A percentile compares a stretch with the other conserved stretches of the same genome.
Evolutionary conservation across 2,113 vertebrate genomes (phyloP).

Genomic region (Phalacrocorax brasilianus): DNA sequence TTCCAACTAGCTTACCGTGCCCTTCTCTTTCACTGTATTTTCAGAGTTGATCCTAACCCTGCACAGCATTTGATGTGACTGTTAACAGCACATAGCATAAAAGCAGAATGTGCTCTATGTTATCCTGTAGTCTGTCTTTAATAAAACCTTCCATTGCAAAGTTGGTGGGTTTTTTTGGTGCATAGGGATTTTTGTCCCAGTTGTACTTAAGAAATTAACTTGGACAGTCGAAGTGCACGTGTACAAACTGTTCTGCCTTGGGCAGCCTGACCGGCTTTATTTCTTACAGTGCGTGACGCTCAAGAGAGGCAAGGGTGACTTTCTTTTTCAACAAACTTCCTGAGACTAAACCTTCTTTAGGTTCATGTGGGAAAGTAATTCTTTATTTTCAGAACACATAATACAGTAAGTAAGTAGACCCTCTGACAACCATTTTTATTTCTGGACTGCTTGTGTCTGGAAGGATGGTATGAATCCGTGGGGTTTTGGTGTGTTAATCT

Average conservation of each 20-base stretch:
- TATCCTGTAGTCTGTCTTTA: background rate
- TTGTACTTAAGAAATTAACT: background rate
- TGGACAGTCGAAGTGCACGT: background rate
- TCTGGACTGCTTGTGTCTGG: background rate
- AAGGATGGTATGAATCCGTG: background rate
- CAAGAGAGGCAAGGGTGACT: background rate
- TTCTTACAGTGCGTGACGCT: background rate
- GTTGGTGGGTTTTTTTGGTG: background rate
- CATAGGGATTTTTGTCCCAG: background rate
- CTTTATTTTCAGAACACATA: background rate
- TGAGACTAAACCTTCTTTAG: background rate
- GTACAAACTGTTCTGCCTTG: background rate
- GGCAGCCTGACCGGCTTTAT: background rate
- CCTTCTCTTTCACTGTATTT: background rate
- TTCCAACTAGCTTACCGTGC: background rate
- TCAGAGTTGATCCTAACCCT: background rate
- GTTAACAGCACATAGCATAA: background rate
- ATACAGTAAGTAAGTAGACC: background rate
- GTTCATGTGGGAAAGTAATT: background rate
- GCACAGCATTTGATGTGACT: background rate
- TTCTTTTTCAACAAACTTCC: background rate
- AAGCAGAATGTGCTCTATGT: background rate
- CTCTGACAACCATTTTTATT: background rate
- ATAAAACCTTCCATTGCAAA: background rate
- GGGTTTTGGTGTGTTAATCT: fast-evolving